Percentiles rank a stretch among this genome's conserved stretches.
phyloP scores from a whole-genome alignment of 2,113 vertebrate genomes.

The Oreochromis tanganicae region DNA sequence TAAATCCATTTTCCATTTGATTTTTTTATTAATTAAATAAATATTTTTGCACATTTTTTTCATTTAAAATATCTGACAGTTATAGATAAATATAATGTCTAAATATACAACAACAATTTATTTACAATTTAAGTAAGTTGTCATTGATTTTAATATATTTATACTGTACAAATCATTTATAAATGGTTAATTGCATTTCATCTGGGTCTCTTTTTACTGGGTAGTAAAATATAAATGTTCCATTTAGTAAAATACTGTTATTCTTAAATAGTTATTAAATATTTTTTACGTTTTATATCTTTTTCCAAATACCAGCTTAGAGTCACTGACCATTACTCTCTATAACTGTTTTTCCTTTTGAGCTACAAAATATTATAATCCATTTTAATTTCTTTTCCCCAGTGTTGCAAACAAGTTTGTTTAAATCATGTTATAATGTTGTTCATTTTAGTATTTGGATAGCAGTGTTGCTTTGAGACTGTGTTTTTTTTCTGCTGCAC shows the following conservation, averaged over 20 bases:
- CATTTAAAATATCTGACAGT: not conserved
- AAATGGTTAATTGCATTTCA: not conserved
- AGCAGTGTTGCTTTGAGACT: not conserved
- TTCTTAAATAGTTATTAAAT: not conserved
- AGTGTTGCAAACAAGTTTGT: not conserved
- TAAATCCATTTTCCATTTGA: not conserved
- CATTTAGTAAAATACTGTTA: not conserved
- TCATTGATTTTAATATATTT: not conserved
- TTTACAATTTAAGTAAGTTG: not conserved
- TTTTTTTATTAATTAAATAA: not conserved
- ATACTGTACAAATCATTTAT: not conserved
- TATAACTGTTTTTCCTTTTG: not conserved
- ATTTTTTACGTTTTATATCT: not conserved
- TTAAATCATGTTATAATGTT: not conserved
- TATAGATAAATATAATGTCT: not conserved
- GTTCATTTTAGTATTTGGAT: not conserved
- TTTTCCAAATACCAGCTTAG: not conserved
- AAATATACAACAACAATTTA: not conserved
- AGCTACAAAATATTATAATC: not conserved
- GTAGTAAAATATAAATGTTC: not conserved
- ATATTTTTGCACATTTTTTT: not conserved
- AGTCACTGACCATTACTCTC: not conserved
- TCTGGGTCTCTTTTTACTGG: not conserved
- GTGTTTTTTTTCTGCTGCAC: not conserved
- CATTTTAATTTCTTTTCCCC: not conserved